These are phyloP conservation scores for Cepphus grylle DNA, from an alignment of 2,113 vertebrate genomes.

Conservation along the genomic window DNA sequence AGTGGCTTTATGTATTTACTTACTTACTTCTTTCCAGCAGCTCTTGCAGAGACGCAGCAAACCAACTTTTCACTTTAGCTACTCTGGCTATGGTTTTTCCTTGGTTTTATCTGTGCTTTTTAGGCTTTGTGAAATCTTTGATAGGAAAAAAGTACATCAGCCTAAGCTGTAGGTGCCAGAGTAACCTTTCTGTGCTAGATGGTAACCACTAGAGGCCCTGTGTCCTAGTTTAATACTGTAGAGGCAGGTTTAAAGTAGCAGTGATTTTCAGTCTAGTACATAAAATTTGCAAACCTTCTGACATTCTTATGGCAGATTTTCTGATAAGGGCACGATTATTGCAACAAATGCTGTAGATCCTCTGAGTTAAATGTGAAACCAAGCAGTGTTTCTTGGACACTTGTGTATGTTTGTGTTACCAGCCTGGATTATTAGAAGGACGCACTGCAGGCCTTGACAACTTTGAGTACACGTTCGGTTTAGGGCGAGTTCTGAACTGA, in stretches of 20 bases:
- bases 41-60: neutral
- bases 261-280: neutral
- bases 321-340: neutral
- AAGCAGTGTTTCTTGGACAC: neutral
- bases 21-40: neutral
- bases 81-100: neutral
- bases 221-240: neutral
- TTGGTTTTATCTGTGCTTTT: neutral
- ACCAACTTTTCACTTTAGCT: neutral
- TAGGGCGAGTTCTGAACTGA: neutral
- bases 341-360: neutral
- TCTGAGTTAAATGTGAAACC: neutral
- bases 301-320: neutral
- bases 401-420: neutral
- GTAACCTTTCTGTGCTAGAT: neutral
- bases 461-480: neutral
- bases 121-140: neutral
- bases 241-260: neutral
- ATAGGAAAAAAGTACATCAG: neutral
- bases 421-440: neutral
- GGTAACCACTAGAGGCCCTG: neutral
- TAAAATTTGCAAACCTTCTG: neutral
- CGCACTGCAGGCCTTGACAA: neutral
- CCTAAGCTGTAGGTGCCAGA: neutral
- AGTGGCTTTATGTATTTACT: neutral